Percentiles rank a stretch among this genome's conserved stretches.
These are phyloP conservation scores for Austrolebias charrua DNA, from an alignment of 2,797 vertebrate genomes.

Conservation along the genomic window DNA sequence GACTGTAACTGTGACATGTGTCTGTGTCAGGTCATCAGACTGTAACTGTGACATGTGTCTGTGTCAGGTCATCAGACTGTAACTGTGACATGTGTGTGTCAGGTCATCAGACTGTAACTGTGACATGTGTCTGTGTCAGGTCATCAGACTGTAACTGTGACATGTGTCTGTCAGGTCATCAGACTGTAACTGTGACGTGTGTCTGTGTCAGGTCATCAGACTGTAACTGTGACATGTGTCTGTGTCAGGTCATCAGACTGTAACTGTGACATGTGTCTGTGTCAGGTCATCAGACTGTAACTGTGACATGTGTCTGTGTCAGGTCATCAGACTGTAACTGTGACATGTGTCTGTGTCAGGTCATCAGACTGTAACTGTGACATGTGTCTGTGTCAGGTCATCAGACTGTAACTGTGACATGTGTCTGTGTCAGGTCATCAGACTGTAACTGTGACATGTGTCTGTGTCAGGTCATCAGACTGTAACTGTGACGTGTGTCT, in stretches of 20 bases:
- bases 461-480: slow-evolving; percentile 1
- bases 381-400: slow-evolving; percentile 1
- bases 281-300: background rate
- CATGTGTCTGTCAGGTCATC: slow-evolving; percentile 1
- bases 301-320: slow-evolving; percentile 3
- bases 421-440: slow-evolving; percentile 1
- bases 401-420: background rate
- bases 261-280: background rate
- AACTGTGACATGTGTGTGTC: slow-evolving; percentile 3
- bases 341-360: slow-evolving; percentile 5
- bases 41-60: background rate
- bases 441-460: background rate
- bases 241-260: background rate
- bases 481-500: background rate
- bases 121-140: slow-evolving; percentile 5
- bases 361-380: background rate
- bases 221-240: background rate
- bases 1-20: background rate
- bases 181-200: background rate
- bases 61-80: background rate
- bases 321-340: background rate
- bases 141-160: background rate
- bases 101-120: background rate
- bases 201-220: slow-evolving; percentile 1
- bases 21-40: slow-evolving; percentile 1